Conservation (phyloP, 37 sponge, comb jelly and placozoan species). For the Petrosia ficiformis region DNA sequence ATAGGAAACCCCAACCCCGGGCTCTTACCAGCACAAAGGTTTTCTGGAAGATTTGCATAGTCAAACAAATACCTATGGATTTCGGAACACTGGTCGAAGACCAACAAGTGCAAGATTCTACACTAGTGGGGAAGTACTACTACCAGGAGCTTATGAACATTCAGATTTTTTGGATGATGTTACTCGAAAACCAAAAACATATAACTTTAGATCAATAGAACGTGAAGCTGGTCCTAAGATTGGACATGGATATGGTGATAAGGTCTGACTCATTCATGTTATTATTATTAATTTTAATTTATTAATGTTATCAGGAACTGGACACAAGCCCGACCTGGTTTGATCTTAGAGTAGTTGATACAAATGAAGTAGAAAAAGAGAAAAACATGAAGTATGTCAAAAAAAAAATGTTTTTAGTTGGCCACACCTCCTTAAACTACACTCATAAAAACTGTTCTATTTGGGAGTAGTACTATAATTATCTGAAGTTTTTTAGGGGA, state of each 20-base stretch:
- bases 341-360: constrained; percentile 46
- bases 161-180: constrained; percentile 45
- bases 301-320: constrained; percentile 49
- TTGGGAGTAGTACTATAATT: no score
- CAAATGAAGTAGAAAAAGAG: constrained; percentile 33
- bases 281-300: neutral
- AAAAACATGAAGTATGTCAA: constrained; percentile 47
- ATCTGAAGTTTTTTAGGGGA: no score
- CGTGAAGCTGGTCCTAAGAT: constrained; percentile 73
- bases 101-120: constrained; percentile 35
- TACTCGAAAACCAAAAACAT: constrained; percentile 33
- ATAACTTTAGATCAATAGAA: constrained; percentile 68
- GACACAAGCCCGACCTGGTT: constrained; percentile 58
- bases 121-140: constrained; percentile 45
- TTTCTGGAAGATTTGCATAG: constrained; percentile 73
- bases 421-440: neutral
- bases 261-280: constrained; percentile 61
- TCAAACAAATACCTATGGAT: constrained; percentile 49
- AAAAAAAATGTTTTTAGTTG: neutral
- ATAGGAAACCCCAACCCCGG: constrained; percentile 90
- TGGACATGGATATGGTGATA: constrained; percentile 87
- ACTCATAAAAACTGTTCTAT: neutral
- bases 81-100: constrained; percentile 53
- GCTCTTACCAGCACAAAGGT: constrained; percentile 49
- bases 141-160: constrained; percentile 80